These are phyloP conservation scores for Yponomeuta malinellus DNA, from an alignment of 2,888 invertebrate species.

Conservation along the genomic window DNA sequence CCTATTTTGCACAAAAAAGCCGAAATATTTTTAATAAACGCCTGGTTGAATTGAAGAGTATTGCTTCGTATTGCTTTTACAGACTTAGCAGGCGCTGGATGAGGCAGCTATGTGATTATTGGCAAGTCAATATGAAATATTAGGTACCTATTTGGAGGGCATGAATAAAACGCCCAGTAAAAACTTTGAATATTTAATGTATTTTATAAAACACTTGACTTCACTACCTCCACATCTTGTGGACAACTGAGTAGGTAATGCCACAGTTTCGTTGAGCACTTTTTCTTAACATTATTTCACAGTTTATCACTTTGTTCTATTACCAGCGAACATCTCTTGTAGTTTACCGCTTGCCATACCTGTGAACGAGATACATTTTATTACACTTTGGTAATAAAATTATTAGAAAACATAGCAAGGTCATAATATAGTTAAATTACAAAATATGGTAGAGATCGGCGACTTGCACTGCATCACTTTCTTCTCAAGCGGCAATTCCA, in stretches of 20 bases:
- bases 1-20: too few species aligned
- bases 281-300: background rate
- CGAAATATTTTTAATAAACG: background rate
- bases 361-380: background rate
- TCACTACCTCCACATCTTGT: background rate
- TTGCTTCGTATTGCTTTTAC: background rate
- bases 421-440: background rate
- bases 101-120: background rate
- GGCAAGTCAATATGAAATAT: background rate
- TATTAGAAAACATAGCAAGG: background rate
- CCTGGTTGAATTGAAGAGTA: background rate
- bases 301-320: background rate
- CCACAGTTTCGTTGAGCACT: background rate
- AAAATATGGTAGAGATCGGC: too few species aligned
- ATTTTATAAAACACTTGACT: background rate
- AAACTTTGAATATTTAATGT: background rate
- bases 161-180: background rate
- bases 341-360: conserved; percentile 1
- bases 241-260: background rate
- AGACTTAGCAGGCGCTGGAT: background rate
- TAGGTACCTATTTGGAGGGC: background rate
- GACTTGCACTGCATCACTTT: too few species aligned
- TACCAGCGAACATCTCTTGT: background rate
- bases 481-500: too few species aligned
- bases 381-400: background rate